Percentiles rank a stretch among this genome's conserved stretches.
These are phyloP conservation scores for Hippasteria phrygiana DNA, from an alignment of 53 echinoderm and acorn worm genomes.

Conservation along the genomic window DNA sequence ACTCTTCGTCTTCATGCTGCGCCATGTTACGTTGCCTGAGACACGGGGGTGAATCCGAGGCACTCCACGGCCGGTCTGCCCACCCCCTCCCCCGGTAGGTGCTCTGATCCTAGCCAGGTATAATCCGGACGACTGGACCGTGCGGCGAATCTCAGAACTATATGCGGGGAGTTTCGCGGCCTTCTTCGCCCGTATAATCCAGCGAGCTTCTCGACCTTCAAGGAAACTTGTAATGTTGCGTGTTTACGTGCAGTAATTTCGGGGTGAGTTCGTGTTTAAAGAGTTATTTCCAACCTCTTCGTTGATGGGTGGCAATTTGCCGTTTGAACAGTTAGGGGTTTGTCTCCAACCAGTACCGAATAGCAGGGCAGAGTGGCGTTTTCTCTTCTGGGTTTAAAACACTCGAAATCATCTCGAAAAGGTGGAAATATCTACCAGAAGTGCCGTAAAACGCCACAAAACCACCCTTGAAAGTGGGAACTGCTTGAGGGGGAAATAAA, in stretches of 20 bases:
- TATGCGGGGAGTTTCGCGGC: not conserved
- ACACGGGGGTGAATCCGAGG: slow-evolving; percentile 54
- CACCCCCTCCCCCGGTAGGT: slow-evolving; percentile 32
- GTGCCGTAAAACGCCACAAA: not conserved
- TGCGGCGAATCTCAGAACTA: not conserved
- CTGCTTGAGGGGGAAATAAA: not conserved
- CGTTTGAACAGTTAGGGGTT: not conserved
- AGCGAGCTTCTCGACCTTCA: not conserved
- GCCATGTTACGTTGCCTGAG: slow-evolving; percentile 61
- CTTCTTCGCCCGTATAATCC: slow-evolving; percentile 34
- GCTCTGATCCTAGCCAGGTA: slow-evolving; percentile 29
- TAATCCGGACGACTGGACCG: not conserved
- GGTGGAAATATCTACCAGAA: not conserved
- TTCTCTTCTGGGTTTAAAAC: slow-evolving; percentile 13
- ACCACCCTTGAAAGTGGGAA: not conserved
- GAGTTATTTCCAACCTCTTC: not conserved
- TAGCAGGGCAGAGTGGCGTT: not conserved
- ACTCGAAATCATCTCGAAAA: slow-evolving; percentile 2
- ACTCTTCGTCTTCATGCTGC: slow-evolving; percentile 52
- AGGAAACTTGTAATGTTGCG: not conserved
- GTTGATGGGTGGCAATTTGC: not conserved
- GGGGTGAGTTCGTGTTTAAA: not conserved
- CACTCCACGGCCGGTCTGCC: slow-evolving; percentile 38
- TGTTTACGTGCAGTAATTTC: not conserved
- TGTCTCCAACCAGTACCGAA: not conserved